Percentiles rank a stretch among this genome's conserved stretches.
These are phyloP conservation scores for Thereva nobilitata DNA, from an alignment of 2,888 invertebrate genomes.

Conservation along the genomic window DNA sequence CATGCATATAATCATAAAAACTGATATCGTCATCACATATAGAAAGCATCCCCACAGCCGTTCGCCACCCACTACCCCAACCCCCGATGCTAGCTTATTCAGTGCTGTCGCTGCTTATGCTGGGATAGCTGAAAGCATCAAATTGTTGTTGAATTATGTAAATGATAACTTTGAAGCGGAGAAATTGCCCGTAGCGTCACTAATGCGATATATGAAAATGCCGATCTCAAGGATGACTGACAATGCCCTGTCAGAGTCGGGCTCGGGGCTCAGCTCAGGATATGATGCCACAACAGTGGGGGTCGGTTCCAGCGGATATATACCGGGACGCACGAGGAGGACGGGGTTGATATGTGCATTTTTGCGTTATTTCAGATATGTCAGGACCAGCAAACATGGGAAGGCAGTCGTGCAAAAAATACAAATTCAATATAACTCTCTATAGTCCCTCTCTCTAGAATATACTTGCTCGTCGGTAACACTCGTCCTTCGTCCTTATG, in stretches of 20 bases:
- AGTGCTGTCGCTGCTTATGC: no score
- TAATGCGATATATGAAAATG: conserved; percentile 24
- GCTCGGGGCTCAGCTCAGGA: no score
- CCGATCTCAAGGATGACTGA: conserved; percentile 12
- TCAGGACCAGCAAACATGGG: conserved; percentile 9
- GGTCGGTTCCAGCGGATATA: no score
- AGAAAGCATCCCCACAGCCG: conserved; percentile 1
- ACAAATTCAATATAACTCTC: conserved; percentile 26
- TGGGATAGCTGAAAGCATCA: conserved; percentile 5
- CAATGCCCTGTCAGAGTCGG: conserved; percentile 8
- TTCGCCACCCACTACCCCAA: background rate
- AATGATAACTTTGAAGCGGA: conserved; percentile 20
- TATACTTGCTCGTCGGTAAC: background rate
- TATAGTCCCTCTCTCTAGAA: background rate
- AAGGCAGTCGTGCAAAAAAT: conserved; percentile 26
- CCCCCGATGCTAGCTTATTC: no score
- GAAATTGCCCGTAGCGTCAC: conserved; percentile 21
- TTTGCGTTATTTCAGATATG: conserved; percentile 13
- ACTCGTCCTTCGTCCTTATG: conserved; percentile 4
- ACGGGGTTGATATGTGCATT: background rate
- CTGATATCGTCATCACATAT: conserved; percentile 19
- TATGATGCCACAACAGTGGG: no score
- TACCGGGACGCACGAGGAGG: no score
- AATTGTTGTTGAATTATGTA: conserved; percentile 26
- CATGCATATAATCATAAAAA: conserved; percentile 1